phyloP scores from a whole-genome alignment of 1,140 invertebrate genomes.

The Drosophila tropicalis region DNA sequence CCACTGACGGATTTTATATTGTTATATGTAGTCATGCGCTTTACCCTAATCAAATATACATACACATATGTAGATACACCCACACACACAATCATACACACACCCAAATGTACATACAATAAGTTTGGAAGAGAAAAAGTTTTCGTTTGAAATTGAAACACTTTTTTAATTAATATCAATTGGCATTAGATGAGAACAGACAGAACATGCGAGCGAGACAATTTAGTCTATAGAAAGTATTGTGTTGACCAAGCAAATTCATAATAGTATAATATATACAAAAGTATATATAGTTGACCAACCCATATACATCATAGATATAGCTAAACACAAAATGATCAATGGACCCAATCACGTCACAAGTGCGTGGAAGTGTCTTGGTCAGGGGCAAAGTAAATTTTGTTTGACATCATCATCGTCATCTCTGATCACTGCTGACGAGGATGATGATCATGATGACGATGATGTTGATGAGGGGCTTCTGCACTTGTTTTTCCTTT shows the following conservation, averaged over 20 bases:
- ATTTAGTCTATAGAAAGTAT: slow-evolving; percentile 3
- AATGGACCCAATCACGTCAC: slow-evolving; percentile 58
- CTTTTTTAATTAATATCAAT: slow-evolving; percentile 75
- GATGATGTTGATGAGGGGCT: slow-evolving; percentile 19
- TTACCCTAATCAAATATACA: slow-evolving; percentile 10
- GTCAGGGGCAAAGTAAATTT: slow-evolving; percentile 10
- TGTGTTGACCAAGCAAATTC: slow-evolving; percentile 24
- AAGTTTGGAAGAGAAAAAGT: slow-evolving; percentile 53
- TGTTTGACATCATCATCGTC: slow-evolving; percentile 54
- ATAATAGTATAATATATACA: slow-evolving; percentile 15
- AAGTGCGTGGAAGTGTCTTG: slow-evolving; percentile 51
- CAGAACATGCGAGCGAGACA: slow-evolving; percentile 34
- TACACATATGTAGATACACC: neutral
- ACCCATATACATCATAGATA: slow-evolving; percentile 14
- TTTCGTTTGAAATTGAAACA: slow-evolving; percentile 22
- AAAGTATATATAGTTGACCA: slow-evolving; percentile 16
- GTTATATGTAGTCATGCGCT: slow-evolving; percentile 7
- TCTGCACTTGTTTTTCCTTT: slow-evolving; percentile 30
- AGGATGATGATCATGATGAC: too few species aligned
- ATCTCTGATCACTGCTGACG: too few species aligned
- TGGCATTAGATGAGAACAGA: slow-evolving; percentile 57
- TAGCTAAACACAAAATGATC: slow-evolving; percentile 59
- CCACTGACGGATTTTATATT: slow-evolving; percentile 5
- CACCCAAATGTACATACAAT: slow-evolving; percentile 11
- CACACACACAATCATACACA: neutral